Base-by-base conservation (phyloP, 1,140 invertebrate genomes). In the Hydropsyche tenuis region DNA sequence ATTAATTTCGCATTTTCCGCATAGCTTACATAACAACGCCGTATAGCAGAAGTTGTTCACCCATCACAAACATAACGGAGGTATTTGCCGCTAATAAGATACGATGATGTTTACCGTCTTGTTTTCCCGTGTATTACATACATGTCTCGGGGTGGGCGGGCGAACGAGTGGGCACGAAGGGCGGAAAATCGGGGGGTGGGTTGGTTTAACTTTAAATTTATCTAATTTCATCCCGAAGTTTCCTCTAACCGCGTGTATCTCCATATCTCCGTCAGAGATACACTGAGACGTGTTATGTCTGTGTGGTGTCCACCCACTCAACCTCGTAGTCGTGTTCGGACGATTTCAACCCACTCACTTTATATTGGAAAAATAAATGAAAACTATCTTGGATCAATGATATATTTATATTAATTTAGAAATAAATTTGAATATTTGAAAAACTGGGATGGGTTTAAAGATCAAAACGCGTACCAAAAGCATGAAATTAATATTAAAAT, bases 181-280 rank as follows among this genome's bases (percentile, higher is more conserved):
- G 42, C 3, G 16, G 12, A 14, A 11, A 1, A 25, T 18, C 23
- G 63, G 63, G 0, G 46, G 43, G 14, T 64, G 14, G 72, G 72
- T 69, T 68, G 65, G 75, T 69, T 76, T 76, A 76, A 76, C 75
- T 76, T 76, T 73, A 76, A 76, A 76, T 76, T 76, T 76, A 76
- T 76, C 75, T 76, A 76, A 76, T 76, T 76, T 76, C 72, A 76
- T 76, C 72, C 75, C 42, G 53, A 60, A 73, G 69, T 75, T 75
- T 72, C 42, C 45, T 25, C 65, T 68, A 51, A 68, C 65, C 46
- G 37, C 65, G 30, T 65, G 63, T 65, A 65, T 65, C 42, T 65
- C 63, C 63, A 43, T 65, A 65, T 65, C 56, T 60, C 63, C 27
- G 20, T 12, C 63, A 18, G 30, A 65, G 63, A 56, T 18, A 63